phyloP scores from a whole-genome alignment of 2,113 vertebrate genomes.

The Sander lucioperca region DNA sequence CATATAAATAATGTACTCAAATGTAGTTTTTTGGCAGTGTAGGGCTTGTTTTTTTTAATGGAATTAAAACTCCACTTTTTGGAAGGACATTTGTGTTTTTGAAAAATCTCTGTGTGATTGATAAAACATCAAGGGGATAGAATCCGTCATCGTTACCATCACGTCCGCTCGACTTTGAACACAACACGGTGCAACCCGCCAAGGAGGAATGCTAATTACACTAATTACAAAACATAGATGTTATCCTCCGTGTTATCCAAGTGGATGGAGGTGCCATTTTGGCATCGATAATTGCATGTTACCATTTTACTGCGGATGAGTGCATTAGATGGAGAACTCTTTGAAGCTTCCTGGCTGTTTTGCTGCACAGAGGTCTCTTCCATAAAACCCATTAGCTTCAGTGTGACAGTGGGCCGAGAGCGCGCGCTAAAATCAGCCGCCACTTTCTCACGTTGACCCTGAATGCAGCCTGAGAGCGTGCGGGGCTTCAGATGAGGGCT shows the following conservation, averaged over 20 bases:
- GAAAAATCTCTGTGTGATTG: constrained; percentile 41
- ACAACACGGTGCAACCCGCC: constrained; percentile 62
- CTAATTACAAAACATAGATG: constrained; percentile 78
- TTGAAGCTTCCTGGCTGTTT: constrained; percentile 65
- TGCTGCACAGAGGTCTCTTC: constrained; percentile 55
- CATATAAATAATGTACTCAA: constrained; percentile 15
- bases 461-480: constrained; percentile 42
- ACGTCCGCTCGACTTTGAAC: constrained; percentile 66
- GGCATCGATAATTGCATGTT: constrained; percentile 71
- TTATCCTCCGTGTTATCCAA: constrained; percentile 65
- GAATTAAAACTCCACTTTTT: constrained; percentile 27
- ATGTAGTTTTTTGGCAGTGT: constrained; percentile 30
- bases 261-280: constrained; percentile 68
- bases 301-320: constrained; percentile 60
- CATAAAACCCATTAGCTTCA: constrained; percentile 80
- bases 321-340: constrained; percentile 75
- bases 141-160: constrained; percentile 61
- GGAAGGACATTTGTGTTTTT: constrained; percentile 54
- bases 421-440: constrained; percentile 53
- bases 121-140: constrained; percentile 63
- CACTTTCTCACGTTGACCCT: constrained; percentile 56
- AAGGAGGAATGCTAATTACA: constrained; percentile 77
- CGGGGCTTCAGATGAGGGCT: constrained; percentile 50
- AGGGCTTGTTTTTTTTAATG: neutral
- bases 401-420: constrained; percentile 49